These are phyloP conservation scores for Papilio protenor DNA, from an alignment of 2,888 invertebrate genomes.

Conservation along the genomic window DNA sequence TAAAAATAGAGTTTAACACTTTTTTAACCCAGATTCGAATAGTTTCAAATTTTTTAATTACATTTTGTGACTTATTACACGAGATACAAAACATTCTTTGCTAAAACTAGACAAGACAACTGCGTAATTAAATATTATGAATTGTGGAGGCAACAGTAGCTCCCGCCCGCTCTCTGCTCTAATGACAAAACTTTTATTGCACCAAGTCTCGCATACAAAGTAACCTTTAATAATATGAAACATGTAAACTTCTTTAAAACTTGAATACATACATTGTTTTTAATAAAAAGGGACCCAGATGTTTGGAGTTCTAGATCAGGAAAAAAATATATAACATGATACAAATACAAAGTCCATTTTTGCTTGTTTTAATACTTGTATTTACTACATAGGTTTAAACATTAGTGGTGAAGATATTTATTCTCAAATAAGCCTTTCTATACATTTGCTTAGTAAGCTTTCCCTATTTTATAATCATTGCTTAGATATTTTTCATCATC, in stretches of 20 bases:
- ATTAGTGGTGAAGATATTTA: too few relatives aligned
- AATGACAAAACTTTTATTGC: slow-evolving; percentile 30
- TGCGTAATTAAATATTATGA: slow-evolving; percentile 15
- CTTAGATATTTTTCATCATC: too few relatives aligned
- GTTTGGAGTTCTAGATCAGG: neutral
- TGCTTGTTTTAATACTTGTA: too few relatives aligned
- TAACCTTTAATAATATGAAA: slow-evolving; percentile 9
- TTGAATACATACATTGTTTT: neutral
- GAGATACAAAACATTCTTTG: neutral
- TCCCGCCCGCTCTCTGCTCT: neutral
- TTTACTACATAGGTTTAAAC: too few relatives aligned
- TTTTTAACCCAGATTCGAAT: too few relatives aligned
- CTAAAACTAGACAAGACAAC: slow-evolving; percentile 1
- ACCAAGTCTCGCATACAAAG: slow-evolving; percentile 17
- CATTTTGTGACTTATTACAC: neutral
- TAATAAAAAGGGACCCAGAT: neutral
- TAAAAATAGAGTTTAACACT: too few relatives aligned
- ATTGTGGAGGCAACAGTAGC: neutral
- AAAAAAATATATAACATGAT: neutral
- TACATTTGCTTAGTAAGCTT: too few relatives aligned
- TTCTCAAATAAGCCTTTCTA: too few relatives aligned
- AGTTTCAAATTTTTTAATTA: neutral
- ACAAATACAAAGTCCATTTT: too few relatives aligned
- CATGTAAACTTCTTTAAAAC: neutral
- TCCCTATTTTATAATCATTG: too few relatives aligned